Base-by-base conservation (phyloP, 2,113 vertebrate genomes). In the Hydropotes inermis region DNA sequence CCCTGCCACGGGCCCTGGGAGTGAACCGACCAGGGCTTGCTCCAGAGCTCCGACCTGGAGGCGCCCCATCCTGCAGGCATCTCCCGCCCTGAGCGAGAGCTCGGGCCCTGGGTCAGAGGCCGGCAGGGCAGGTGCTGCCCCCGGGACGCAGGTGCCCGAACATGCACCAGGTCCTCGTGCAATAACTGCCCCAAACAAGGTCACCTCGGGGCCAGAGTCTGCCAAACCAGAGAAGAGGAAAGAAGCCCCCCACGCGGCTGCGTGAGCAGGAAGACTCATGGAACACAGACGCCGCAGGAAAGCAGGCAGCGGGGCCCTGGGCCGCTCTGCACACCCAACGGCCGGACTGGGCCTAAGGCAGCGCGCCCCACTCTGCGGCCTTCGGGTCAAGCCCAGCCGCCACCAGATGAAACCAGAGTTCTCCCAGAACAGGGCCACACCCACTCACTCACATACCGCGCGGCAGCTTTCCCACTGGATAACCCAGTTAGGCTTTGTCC, bases 61-160 rank as follows among this genome's bases (percentile, higher is more conserved):
- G 33, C 6, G 10, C 50, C 19, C 47, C 7, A 3, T 25, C 81
- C 81, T 10, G 11, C n/a, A 39, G 52, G 23, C 4, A 27, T 14
- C 52, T 27, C 52, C 52, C 7, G 2, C n/a, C n/a, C 33, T 13
- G 45, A 27, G 78, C 2, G 4, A 30, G 78, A 81, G 45, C 25
- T 30, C 12, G 2, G 70, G 39, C 70, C 23, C 15, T 11, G 57
- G 0, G 13, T 25, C 39, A 54, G 5, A 64, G 1, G 55, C 57
- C 19, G 21, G 43, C 27, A 13, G 10, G 12, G 47, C 12, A 39
- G 84, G 36, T 27, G 11, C 67, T 33, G 25, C 25, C 4, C 64
- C n/a, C 1, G 1, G 1, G 28, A 28, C 9, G 14, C 11, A 1
- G 15, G 58, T 1, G 6, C 9, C n/a, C 6, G 0, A 12, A 19